These are phyloP conservation scores for Conus betulinus DNA, from an alignment of 1,140 invertebrate species.

Conservation along the genomic window DNA sequence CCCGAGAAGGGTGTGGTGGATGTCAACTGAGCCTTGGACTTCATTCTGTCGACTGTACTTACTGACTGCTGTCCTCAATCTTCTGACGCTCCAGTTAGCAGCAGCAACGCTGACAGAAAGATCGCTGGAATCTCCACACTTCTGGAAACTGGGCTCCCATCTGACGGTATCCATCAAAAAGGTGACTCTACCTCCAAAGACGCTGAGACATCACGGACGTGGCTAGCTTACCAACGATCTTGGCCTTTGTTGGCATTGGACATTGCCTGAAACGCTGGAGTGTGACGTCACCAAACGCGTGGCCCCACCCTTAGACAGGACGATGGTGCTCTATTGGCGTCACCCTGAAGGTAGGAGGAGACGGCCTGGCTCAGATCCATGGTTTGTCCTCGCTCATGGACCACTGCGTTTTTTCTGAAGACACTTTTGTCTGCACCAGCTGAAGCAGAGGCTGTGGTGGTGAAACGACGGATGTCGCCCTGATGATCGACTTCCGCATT, in stretches of 20 bases:
- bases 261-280: not conserved
- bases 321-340: not conserved
- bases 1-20: not conserved
- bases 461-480: constrained; percentile 35
- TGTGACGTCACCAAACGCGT: not conserved
- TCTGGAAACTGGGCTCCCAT: not conserved
- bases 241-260: constrained; percentile 14
- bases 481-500: constrained; percentile 38
- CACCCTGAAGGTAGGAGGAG: not conserved
- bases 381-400: constrained; percentile 6
- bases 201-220: not conserved
- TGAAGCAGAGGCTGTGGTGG: not conserved
- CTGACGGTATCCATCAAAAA: constrained; percentile 18
- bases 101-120: not conserved
- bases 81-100: constrained; percentile 7
- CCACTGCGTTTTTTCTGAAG: not conserved
- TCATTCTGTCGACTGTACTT: not conserved
- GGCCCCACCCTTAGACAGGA: constrained; percentile 5
- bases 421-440: not conserved
- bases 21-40: not conserved
- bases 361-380: constrained; percentile 7
- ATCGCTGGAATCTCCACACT: not conserved
- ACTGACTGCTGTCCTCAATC: not conserved
- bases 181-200: constrained; percentile 16
- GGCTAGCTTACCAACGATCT: constrained; percentile 6